Evolutionary conservation across 2,888 invertebrate genomes (phyloP), one percentile per base, ranked within the genome.

Genomic region (Ochropacha duplaris): DNA sequence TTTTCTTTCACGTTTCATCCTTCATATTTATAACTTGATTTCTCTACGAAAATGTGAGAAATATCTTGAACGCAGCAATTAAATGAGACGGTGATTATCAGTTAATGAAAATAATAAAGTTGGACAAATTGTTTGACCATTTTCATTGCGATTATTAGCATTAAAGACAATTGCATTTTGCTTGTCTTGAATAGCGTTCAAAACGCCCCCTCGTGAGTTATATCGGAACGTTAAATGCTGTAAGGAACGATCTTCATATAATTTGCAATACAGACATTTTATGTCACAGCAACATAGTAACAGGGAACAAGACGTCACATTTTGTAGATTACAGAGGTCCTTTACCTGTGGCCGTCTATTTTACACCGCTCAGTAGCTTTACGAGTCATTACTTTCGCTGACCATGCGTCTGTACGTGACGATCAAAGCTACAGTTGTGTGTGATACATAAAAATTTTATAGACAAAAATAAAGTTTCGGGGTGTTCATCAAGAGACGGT

Each of bases 331-430:
- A 61, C 62, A 57, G 57, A 65, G 78, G 76, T 73, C 76, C 67
- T 80, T 80, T 79, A 81, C 83, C 82, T 78, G 78, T 61, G 65
- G 60, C 52, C 68, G 72, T 78, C 78, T 74, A 78, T 84, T 87
- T 83, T 86, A 79, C 82, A 83, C 83, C 81, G 84, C 72, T 81
- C 85, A 82, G 81, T 81, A 79, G 81, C 81, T 90, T 90, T 88
- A 90, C 86, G 90, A 89, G 79, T 86, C 84, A 87, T 88, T 88
- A 87, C 84, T 84, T 87, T 84, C 81, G 86, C 88, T 91, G 91
- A 87, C 90, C 87, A 80, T 66, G 74, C 78, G 74, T 69, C 74
- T 71, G 75, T 63, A 80, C 83, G 83, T 83, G 85, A 77, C 83
- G 81, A 84, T 87, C 84, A 80, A 71, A 64, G 51, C 65, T 54